Conservation (phyloP, 2,113 vertebrate species). For the Ctenodactylus gundi region DNA sequence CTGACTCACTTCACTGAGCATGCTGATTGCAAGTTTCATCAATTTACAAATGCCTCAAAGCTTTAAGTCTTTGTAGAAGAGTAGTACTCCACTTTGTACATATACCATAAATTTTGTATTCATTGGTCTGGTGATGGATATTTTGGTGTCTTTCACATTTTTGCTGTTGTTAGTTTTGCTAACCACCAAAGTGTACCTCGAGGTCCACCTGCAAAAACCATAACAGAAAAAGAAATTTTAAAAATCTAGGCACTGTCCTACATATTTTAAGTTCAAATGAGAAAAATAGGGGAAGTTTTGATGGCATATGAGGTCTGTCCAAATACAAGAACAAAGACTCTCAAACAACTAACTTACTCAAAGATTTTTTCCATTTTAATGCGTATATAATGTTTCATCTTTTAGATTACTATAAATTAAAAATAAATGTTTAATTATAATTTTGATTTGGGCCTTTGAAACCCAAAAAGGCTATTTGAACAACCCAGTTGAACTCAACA, state of each 20-base stretch:
- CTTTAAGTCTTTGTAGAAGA: too few species aligned
- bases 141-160: too few species aligned
- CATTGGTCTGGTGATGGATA: too few species aligned
- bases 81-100: too few species aligned
- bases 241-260: background rate
- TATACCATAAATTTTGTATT: too few species aligned
- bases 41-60: too few species aligned
- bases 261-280: background rate
- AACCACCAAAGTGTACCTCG: background rate
- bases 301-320: background rate
- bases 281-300: background rate
- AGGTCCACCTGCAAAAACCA: background rate
- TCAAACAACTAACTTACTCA: background rate
- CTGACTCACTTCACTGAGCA: too few species aligned
- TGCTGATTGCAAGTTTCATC: too few species aligned
- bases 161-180: too few species aligned
- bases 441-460: constrained; percentile 36
- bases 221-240: background rate
- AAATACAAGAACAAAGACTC: background rate
- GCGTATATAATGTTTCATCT: background rate
- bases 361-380: background rate
- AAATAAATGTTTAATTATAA: constrained; percentile 21
- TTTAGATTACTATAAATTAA: constrained; percentile 13
- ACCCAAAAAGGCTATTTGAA: background rate
- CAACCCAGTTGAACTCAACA: background rate